These are phyloP conservation scores for Exaiptasia diaphana DNA, from an alignment of 64 coral and sea anemone genomes.

Conservation along the genomic window DNA sequence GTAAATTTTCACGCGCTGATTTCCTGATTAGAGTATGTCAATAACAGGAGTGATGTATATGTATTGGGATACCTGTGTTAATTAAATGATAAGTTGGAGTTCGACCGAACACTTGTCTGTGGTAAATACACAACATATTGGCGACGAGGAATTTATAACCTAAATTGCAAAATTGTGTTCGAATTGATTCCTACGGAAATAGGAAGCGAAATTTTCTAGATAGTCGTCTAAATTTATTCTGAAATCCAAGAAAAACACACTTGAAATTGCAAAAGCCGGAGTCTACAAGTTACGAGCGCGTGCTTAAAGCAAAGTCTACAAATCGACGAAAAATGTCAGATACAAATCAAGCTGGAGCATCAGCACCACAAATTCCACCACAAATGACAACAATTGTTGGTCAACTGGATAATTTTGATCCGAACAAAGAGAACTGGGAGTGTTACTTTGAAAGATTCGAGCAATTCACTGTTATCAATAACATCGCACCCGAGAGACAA, in stretches of 20 bases:
- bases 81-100: too few relatives aligned
- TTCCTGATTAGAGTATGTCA: too few relatives aligned
- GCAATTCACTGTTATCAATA: slow-evolving; percentile 29
- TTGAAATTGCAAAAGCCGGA: background rate
- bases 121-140: too few relatives aligned
- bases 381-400: slow-evolving; percentile 12
- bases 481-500: slow-evolving; percentile 3
- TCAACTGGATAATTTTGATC: slow-evolving; percentile 13
- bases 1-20: too few relatives aligned
- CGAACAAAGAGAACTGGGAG: slow-evolving; percentile 15
- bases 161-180: background rate
- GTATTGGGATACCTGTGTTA: too few relatives aligned
- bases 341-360: background rate
- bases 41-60: too few relatives aligned
- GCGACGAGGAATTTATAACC: too few relatives aligned
- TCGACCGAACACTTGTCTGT: too few relatives aligned
- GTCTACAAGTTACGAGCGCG: background rate
- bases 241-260: too few relatives aligned
- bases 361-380: slow-evolving; percentile 1
- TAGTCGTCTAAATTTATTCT: too few relatives aligned
- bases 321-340: background rate
- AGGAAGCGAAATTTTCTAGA: too few relatives aligned
- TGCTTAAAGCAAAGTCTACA: background rate
- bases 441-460: slow-evolving; percentile 14
- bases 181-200: too few relatives aligned